Percentiles rank a stretch among this genome's conserved stretches.
Evolutionary conservation across 2,888 invertebrate genomes (phyloP).

Genomic region (Andricus quercusramuli): DNA sequence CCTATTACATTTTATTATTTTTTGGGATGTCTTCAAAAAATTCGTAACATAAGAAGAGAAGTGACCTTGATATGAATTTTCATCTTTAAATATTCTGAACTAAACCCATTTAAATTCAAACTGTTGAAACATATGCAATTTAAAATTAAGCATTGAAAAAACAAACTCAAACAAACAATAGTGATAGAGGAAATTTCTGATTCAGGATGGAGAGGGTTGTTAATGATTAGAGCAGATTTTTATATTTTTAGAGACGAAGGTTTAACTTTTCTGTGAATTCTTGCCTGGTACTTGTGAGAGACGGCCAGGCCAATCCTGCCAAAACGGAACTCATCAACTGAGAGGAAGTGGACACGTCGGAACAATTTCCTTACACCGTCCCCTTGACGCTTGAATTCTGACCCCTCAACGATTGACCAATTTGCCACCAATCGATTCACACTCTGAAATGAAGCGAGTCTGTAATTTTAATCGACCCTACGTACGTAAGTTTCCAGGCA

Average conservation of each 20-base stretch:
- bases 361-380: conserved; percentile 77
- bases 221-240: neutral
- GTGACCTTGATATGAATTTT: too few species aligned
- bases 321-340: conserved; percentile 77
- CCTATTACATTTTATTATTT: too few species aligned
- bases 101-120: too few species aligned
- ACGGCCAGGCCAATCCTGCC: conserved; percentile 56
- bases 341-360: conserved; percentile 78
- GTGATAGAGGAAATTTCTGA: neutral
- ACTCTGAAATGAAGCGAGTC: conserved; percentile 52
- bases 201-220: neutral
- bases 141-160: too few species aligned
- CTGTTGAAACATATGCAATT: too few species aligned
- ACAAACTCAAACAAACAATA: too few species aligned
- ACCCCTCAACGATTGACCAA: conserved; percentile 76
- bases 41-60: too few species aligned
- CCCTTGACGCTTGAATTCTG: conserved; percentile 63
- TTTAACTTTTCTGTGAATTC: conserved; percentile 5
- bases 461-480: conserved; percentile 44
- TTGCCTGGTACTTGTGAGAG: conserved; percentile 39
- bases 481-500: conserved; percentile 27
- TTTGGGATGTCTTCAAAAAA: too few species aligned
- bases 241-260: neutral
- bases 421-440: conserved; percentile 67
- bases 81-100: too few species aligned